phyloP scores from a whole-genome alignment of 1,140 invertebrate genomes.

The Pogonomyrmex californicus region DNA sequence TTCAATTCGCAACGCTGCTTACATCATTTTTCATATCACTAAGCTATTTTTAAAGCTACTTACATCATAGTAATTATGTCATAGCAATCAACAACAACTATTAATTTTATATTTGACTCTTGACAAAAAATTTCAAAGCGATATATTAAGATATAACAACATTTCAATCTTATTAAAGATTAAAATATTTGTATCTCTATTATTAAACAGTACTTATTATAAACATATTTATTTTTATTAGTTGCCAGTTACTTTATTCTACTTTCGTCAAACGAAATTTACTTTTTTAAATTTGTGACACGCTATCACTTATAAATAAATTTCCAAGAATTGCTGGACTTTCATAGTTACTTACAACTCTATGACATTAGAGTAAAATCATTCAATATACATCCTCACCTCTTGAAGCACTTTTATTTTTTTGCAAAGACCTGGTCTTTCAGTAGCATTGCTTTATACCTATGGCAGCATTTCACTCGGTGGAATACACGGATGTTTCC shows the following conservation, averaged over 20 bases:
- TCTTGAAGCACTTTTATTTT: conserved; percentile 19
- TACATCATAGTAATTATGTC: not conserved
- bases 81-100: not conserved
- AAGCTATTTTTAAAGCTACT: not conserved
- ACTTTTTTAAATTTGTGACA: not conserved
- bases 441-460: not conserved
- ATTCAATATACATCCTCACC: not conserved
- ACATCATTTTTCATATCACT: not conserved
- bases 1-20: not conserved
- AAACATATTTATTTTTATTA: not conserved
- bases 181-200: not conserved
- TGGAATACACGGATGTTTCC: conserved; percentile 19
- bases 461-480: conserved; percentile 13
- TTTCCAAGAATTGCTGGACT: not conserved
- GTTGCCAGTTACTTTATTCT: not conserved
- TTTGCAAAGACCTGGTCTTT: not conserved
- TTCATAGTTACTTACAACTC: not conserved
- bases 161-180: too few relatives aligned
- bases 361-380: conserved; percentile 1
- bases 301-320: conserved; percentile 7
- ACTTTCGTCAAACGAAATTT: not conserved
- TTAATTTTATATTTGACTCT: conserved; percentile 1
- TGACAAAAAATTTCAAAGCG: not conserved
- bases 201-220: not conserved
- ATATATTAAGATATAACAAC: not conserved